Conservation (phyloP, 35 echinoderm and acorn worm species). For the Anneissia japonica region DNA sequence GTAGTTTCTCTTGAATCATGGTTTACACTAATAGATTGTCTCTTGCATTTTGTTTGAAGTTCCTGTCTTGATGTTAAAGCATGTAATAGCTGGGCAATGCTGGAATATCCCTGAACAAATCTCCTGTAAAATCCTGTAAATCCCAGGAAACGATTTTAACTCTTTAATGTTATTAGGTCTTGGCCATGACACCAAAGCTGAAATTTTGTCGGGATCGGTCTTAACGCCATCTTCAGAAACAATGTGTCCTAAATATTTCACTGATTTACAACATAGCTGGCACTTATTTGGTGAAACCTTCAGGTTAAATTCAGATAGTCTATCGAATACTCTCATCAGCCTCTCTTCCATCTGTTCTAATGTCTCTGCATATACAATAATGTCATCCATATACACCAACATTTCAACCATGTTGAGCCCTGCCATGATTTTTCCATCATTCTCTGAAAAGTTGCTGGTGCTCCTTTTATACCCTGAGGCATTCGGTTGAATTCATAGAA, state of each 20-base stretch:
- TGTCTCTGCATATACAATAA: constrained; percentile 40
- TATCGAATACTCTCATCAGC: constrained; percentile 14
- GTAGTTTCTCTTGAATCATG: too few species aligned
- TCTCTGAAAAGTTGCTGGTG: constrained; percentile 60
- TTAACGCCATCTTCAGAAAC: background rate
- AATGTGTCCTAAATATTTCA: background rate
- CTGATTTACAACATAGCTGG: background rate
- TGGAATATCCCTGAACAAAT: too few species aligned
- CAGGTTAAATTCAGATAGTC: background rate
- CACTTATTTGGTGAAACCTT: background rate
- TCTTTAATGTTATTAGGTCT: background rate
- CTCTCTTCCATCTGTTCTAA: constrained; percentile 47
- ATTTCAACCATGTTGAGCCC: constrained; percentile 43
- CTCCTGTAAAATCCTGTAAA: too few species aligned
- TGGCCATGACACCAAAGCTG: background rate
- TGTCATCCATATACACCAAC: constrained; percentile 59
- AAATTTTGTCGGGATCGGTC: background rate
- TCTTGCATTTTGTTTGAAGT: too few species aligned
- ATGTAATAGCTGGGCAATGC: too few species aligned
- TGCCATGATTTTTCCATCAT: constrained; percentile 58
- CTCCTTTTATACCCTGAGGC: constrained; percentile 55
- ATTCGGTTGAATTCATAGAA: constrained; percentile 55
- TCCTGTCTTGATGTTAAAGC: too few species aligned
- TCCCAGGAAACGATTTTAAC: background rate
- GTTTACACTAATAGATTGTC: too few species aligned